These are phyloP conservation scores for Merodon equestris DNA, from an alignment of 2,888 invertebrate genomes.

Conservation along the genomic window DNA sequence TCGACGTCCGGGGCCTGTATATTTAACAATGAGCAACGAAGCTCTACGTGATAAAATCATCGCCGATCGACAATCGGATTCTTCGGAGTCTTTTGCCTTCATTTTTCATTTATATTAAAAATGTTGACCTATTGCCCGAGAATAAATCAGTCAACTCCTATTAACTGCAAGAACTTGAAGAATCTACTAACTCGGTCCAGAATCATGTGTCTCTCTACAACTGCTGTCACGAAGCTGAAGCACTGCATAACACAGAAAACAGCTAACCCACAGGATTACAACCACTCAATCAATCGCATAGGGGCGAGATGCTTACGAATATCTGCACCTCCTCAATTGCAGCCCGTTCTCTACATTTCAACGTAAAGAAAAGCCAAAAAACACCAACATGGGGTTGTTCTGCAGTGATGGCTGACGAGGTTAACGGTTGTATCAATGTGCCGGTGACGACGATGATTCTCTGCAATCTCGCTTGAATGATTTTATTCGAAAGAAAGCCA, in stretches of 20 bases:
- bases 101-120: too few relatives aligned
- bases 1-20: too few relatives aligned
- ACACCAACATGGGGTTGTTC: slow-evolving; percentile 1
- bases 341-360: too few relatives aligned
- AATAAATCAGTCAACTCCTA: too few relatives aligned
- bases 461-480: slow-evolving; percentile 18
- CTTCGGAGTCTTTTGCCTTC: too few relatives aligned
- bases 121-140: too few relatives aligned
- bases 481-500: slow-evolving; percentile 12
- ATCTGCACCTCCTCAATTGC: slow-evolving; percentile 1
- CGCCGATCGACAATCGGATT: too few relatives aligned
- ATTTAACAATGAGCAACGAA: too few relatives aligned
- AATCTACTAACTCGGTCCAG: not conserved
- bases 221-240: slow-evolving; percentile 34
- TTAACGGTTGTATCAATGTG: not conserved
- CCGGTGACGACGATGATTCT: slow-evolving; percentile 15
- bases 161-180: too few relatives aligned
- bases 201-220: not conserved
- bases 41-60: too few relatives aligned
- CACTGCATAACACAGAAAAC: slow-evolving; percentile 19
- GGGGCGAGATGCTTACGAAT: slow-evolving; percentile 21
- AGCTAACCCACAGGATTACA: slow-evolving; percentile 49
- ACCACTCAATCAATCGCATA: slow-evolving; percentile 53
- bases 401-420: slow-evolving; percentile 8
- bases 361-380: not conserved